Percentiles rank a stretch among this genome's conserved stretches.
These are phyloP conservation scores for Epizoanthus fatuus DNA, from an alignment of 92 coral and sea anemone species.

Conservation along the genomic window DNA sequence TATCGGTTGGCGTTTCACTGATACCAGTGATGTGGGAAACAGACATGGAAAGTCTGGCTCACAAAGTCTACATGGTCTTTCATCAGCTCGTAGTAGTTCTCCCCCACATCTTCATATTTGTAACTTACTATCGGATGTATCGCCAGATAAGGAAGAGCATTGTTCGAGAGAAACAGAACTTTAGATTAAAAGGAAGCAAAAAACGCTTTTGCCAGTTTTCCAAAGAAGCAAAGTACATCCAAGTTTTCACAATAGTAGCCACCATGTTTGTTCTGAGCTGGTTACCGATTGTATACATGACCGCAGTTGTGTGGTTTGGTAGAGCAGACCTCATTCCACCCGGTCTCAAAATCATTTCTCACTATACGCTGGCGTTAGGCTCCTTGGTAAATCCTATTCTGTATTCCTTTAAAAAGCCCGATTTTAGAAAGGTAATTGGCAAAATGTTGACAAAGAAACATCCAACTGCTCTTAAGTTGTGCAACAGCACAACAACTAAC, in stretches of 20 bases:
- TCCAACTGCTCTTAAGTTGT: neutral
- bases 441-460: neutral
- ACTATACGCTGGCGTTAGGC: slow-evolving; percentile 12
- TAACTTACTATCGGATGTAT: slow-evolving; percentile 7
- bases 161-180: neutral
- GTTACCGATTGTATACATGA: slow-evolving; percentile 29
- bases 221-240: slow-evolving; percentile 23
- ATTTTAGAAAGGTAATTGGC: slow-evolving; percentile 12
- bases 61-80: slow-evolving; percentile 29
- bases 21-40: slow-evolving; percentile 18
- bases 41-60: neutral
- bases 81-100: neutral
- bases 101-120: slow-evolving; percentile 5
- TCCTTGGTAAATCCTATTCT: slow-evolving; percentile 14
- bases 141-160: neutral
- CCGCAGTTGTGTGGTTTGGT: slow-evolving; percentile 17
- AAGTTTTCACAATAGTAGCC: neutral
- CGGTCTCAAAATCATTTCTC: neutral
- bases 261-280: slow-evolving; percentile 16
- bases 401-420: slow-evolving; percentile 22
- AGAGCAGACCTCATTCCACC: slow-evolving; percentile 16
- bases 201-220: slow-evolving; percentile 9
- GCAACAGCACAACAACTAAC: neutral
- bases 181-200: neutral
- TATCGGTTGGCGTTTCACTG: neutral